These are phyloP conservation scores for Typhlichthys subterraneus DNA, from an alignment of 2,797 vertebrate species.

Conservation along the genomic window DNA sequence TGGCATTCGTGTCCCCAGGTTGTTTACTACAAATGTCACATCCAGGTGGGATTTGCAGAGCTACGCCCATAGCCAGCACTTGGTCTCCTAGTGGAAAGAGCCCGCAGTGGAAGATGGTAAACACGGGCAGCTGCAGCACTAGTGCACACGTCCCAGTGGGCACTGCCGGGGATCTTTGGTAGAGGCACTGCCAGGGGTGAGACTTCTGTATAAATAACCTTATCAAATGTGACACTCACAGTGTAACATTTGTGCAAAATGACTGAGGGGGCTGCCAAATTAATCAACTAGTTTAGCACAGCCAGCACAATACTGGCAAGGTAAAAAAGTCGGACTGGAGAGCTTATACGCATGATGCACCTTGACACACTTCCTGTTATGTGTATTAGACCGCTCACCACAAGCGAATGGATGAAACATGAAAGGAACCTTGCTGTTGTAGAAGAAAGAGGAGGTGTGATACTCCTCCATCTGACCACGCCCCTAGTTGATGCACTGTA, in stretches of 20 bases:
- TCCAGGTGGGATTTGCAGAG: constrained; percentile 79
- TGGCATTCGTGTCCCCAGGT: constrained; percentile 69
- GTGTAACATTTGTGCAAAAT: constrained; percentile 2
- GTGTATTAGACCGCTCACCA: constrained; percentile 21
- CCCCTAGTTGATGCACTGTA: constrained; percentile 50
- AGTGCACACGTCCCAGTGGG: constrained; percentile 46
- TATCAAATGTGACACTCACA: constrained; percentile 20
- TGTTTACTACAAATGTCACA: constrained; percentile 80
- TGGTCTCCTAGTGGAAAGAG: constrained; percentile 75
- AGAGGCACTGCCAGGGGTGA: constrained; percentile 21
- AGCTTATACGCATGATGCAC: constrained; percentile 6
- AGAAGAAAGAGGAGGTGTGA: constrained; percentile 17
- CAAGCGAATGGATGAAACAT: constrained; percentile 27
- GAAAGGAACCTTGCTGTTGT: constrained; percentile 43
- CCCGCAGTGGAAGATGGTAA: constrained; percentile 75
- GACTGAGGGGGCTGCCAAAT: neutral
- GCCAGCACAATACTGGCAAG: neutral
- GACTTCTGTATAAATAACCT: constrained; percentile 46
- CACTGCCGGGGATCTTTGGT: constrained; percentile 37
- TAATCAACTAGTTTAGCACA: constrained; percentile 1
- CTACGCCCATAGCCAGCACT: constrained; percentile 66
- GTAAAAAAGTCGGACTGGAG: constrained; percentile 1
- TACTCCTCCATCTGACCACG: constrained; percentile 45
- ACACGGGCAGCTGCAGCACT: constrained; percentile 73
- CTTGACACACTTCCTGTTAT: constrained; percentile 29